phyloP scores from a whole-genome alignment of 2,113 vertebrate genomes.

The Panurus biarmicus region DNA sequence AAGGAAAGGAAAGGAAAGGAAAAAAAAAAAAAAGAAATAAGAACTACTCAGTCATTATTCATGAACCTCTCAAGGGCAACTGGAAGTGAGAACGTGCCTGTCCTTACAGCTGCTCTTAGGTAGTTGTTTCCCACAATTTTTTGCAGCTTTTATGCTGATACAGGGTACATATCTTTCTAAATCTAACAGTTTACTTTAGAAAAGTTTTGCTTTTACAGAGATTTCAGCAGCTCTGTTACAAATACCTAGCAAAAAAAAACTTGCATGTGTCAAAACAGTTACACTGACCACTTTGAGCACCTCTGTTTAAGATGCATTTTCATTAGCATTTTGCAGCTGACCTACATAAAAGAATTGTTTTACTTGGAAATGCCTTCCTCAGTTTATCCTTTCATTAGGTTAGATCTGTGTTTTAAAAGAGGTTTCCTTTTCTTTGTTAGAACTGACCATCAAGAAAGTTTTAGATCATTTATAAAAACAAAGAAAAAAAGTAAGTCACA shows the following conservation, averaged over 20 bases:
- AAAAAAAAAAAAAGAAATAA: not conserved
- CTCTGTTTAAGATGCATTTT: not conserved
- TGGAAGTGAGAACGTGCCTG: not conserved
- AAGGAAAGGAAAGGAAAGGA: no score
- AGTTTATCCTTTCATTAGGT: not conserved
- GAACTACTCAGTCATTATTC: not conserved
- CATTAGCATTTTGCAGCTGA: constrained; percentile 1
- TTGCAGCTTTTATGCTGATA: not conserved
- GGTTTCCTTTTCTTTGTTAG: not conserved
- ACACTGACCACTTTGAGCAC: not conserved
- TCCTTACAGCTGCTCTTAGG: not conserved
- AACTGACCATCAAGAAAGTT: not conserved
- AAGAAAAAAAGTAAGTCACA: not conserved
- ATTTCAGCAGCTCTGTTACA: not conserved
- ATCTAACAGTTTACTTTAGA: not conserved
- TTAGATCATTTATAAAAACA: not conserved
- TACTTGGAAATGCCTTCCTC: not conserved
- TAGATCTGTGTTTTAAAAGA: not conserved
- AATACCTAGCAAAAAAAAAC: not conserved
- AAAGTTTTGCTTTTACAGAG: not conserved
- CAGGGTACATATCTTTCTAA: not conserved
- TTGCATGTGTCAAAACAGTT: not conserved
- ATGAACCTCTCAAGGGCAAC: not conserved
- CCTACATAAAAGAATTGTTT: constrained; percentile 25
- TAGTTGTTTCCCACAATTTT: not conserved